phyloP scores from a whole-genome alignment of 2,888 invertebrate genomes.

The Dynastes grantii region DNA sequence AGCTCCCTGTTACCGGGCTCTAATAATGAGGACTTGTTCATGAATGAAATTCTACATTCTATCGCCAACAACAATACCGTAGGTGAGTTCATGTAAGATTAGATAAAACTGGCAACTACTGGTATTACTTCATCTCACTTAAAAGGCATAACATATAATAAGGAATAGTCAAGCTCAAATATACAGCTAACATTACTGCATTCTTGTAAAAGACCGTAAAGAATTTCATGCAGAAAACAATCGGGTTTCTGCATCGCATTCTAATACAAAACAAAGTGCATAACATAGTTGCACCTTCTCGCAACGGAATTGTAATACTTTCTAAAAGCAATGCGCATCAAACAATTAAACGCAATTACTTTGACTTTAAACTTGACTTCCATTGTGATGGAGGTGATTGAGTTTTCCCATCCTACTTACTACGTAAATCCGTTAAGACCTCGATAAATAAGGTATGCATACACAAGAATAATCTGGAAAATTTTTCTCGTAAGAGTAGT shows the following conservation, averaged over 20 bases:
- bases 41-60: no score
- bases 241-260: not conserved
- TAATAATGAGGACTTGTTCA: no score
- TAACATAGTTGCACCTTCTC: not conserved
- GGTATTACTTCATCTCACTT: no score
- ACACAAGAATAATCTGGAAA: not conserved
- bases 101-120: no score
- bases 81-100: no score
- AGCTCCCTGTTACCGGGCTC: no score
- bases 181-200: no score
- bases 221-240: no score
- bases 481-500: not conserved
- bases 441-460: not conserved
- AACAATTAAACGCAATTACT: slow-evolving; percentile 24
- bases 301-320: slow-evolving; percentile 13
- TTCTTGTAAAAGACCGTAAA: no score
- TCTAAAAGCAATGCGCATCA: slow-evolving; percentile 13
- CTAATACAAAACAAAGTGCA: not conserved
- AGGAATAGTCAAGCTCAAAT: no score
- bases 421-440: slow-evolving; percentile 14
- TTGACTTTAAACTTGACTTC: slow-evolving; percentile 15
- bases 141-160: no score
- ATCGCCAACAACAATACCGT: no score
- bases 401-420: slow-evolving; percentile 34
- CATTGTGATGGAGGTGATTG: slow-evolving; percentile 21